These are phyloP conservation scores for Felis catus DNA, from an alignment of 2,113 vertebrate genomes.

Conservation along the genomic window DNA sequence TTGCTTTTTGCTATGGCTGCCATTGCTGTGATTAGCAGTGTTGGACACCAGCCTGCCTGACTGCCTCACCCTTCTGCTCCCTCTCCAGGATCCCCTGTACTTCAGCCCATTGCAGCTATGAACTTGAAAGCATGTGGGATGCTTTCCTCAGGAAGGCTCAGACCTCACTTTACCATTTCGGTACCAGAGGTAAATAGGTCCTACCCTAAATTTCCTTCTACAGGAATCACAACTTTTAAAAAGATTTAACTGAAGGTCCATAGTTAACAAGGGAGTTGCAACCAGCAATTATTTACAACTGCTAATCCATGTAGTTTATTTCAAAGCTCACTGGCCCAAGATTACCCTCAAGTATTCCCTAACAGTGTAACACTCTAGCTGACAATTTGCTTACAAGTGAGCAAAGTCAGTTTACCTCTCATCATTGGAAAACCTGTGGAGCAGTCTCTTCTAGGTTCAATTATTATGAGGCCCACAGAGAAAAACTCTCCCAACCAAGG, in stretches of 20 bases:
- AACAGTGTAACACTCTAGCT: not conserved
- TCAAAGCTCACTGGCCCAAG: not conserved
- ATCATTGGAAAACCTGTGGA: not conserved
- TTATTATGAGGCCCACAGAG: not conserved
- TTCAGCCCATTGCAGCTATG: not conserved
- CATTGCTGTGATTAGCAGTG: not conserved
- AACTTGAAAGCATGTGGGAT: not conserved
- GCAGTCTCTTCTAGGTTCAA: not conserved
- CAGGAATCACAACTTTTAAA: not conserved
- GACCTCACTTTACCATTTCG: not conserved
- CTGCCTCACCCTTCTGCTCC: not conserved
- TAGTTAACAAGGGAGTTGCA: not conserved
- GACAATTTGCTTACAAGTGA: not conserved
- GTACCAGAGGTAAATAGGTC: not conserved
- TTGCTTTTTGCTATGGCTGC: not conserved
- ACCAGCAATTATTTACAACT: not conserved
- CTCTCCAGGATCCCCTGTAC: rapidly evolving
- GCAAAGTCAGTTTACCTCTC: not conserved
- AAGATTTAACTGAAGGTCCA: not conserved
- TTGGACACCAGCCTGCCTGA: not conserved
- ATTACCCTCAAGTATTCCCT: not conserved
- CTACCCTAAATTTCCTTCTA: not conserved
- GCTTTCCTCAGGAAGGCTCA: not conserved
- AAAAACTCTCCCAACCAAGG: not conserved
- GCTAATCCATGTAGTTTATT: not conserved